These are phyloP conservation scores for Centropristis striata DNA, from an alignment of 2,113 vertebrate species.

Conservation along the genomic window DNA sequence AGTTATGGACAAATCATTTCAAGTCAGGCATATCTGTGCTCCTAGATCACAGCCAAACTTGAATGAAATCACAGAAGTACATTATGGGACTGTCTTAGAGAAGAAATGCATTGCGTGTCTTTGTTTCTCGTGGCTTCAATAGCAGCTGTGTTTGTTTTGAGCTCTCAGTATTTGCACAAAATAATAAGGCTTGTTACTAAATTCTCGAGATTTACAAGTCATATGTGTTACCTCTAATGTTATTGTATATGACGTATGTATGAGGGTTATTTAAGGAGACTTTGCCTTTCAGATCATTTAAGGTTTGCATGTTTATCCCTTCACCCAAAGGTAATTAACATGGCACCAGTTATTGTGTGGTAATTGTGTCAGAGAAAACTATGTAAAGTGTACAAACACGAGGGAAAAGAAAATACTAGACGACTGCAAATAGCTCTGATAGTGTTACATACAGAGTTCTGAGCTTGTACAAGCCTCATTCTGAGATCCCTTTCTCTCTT, in stretches of 20 bases:
- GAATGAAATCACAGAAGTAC: conserved; percentile 64
- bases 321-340: conserved; percentile 47
- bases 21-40: conserved; percentile 59
- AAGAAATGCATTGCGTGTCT: conserved; percentile 63
- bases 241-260: conserved; percentile 36
- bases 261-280: conserved; percentile 48
- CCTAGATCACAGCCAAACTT: conserved; percentile 60
- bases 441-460: conserved; percentile 22
- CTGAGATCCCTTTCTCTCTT: conserved; percentile 26
- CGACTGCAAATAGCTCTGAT: conserved; percentile 23
- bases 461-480: conserved; percentile 32
- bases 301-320: conserved; percentile 54
- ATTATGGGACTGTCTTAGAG: conserved; percentile 55
- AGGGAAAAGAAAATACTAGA: conserved; percentile 27
- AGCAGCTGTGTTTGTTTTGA: conserved; percentile 80
- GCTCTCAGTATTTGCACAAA: conserved; percentile 57
- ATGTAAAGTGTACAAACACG: conserved; percentile 49
- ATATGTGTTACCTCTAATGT: conserved; percentile 37
- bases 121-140: conserved; percentile 70
- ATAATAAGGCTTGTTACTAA: conserved; percentile 29
- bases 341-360: conserved; percentile 50
- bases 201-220: conserved; percentile 34
- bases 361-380: conserved; percentile 56
- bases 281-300: conserved; percentile 46
- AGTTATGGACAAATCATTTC: conserved; percentile 62